Evolutionary conservation across 2,888 invertebrate genomes (phyloP), one percentile per base, ranked within the genome.

Genomic region (Mythimna ferrago): DNA sequence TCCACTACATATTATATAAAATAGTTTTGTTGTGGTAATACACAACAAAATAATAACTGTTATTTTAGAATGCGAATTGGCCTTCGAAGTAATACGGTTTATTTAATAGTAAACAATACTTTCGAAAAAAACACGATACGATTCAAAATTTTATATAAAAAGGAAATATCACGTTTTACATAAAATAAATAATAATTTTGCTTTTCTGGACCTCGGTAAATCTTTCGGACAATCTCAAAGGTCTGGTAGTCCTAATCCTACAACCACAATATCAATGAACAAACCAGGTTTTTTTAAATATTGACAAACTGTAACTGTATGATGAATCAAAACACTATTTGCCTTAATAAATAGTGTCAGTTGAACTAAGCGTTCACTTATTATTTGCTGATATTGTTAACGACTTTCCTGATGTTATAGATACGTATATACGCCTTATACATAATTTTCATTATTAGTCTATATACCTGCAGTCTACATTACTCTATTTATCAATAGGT

Each of bases 21-120:
- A 4, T 38, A 10, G 14, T 53, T 58, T 44, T 41, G 6, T n/a
- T 4, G 19, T 21, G 19, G 26, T 26, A 26, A 26, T 26, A 26
- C 26, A 26, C 26, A 26, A 26, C 26, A 26, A 26, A 26, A 26
- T 60, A 64, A 56, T 57, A 62, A 70, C 69, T 51, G 65, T 74
- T 77, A 35, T 32, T 72, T 66, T 65, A 58, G 62, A 84, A 70
- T 74, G 62, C 26, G 35, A 60, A 9, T 67, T 67, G 72, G 26
- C 75, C 82, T 82, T 85, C 74, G 10, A 58, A 60, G 32, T 66
- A 73, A 76, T 76, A 71, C 60, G 67, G 66, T 75, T 58, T 32
- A 72, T 69, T 64, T 48, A 65, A 72, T 56, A 80, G 76, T 78
- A 78, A 82, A 76, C 73, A 82, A 80, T 71, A 65, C 53, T n/a